Base-by-base conservation (phyloP, 2,113 vertebrate species). In the Manacus vitellinus region DNA sequence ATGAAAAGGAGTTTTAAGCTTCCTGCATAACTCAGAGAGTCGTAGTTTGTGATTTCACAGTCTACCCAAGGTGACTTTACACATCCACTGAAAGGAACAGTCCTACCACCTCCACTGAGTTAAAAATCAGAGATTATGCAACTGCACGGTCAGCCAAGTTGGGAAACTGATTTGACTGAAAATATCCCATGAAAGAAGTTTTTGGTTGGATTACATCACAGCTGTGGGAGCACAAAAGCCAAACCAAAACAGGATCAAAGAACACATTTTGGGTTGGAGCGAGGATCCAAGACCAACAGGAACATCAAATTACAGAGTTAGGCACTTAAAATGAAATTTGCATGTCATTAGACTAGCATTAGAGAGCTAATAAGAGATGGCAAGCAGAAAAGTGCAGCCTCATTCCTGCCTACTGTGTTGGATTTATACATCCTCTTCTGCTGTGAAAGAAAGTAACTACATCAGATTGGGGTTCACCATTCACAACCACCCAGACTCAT, bases 51-150 rank as follows among this genome's bases (percentile, higher is more conserved):
- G 54, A 79, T 92, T 86, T 89, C 10, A 4, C 9, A 20, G 39
- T 73, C 59, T 85, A 10, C 58, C 52, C 66, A 62, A 74, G 51
- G 65, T 59, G 43, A 46, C 73, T n/a, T 86, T 78, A 63, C 14
- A 84, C 20, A 28, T 66, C 25, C 61, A 87, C 46, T 58, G 56
- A 81, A 88, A 91, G 25, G 43, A 75, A 54, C 41, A 85, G 55
- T 80, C 25, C 51, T 73, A 62, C 63, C 25, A 33, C 55, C 44
- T 91, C 83, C 65, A 54, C 67, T 6, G 15, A 86, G 72, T 70
- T 88, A 66, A 86, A 96, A 92, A 66, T 30, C 73, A 49, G 31
- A 81, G 89, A 70, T 92, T 66, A 84, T 84, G 84, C 76, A 92
- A 70, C 80, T 63, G 55, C 51, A 20, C 68, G 73, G 13, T 51